These are phyloP conservation scores for Girardia tigrina DNA, from an alignment of 2,888 invertebrate genomes.

Conservation along the genomic window DNA sequence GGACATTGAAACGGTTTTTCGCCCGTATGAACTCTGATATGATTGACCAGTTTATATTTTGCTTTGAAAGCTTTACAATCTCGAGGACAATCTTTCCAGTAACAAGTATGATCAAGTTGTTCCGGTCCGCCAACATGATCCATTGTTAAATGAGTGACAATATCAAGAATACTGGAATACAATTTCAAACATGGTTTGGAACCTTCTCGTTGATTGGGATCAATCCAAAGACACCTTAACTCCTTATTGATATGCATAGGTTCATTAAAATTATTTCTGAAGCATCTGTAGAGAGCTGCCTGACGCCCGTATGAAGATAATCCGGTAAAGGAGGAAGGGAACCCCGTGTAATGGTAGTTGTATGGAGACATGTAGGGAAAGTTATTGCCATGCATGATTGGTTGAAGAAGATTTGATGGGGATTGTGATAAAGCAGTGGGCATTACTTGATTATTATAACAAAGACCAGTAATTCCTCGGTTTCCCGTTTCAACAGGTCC, in stretches of 20 bases:
- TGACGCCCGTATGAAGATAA: slow-evolving; percentile 21
- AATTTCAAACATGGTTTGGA: slow-evolving; percentile 77
- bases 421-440: background rate
- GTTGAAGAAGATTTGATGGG: background rate
- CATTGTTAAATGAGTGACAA: slow-evolving; percentile 86
- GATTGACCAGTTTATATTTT: slow-evolving; percentile 98
- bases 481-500: background rate
- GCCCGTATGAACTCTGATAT: slow-evolving; percentile 94
- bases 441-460: background rate
- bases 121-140: slow-evolving; percentile 97
- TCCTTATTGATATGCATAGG: slow-evolving; percentile 15
- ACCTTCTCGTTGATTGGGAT: slow-evolving; percentile 43
- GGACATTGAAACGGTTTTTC: slow-evolving; percentile 97
- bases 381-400: background rate
- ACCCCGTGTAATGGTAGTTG: background rate
- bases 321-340: background rate
- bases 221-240: slow-evolving; percentile 33
- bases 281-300: slow-evolving; percentile 18
- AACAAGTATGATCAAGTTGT: slow-evolving; percentile 89
- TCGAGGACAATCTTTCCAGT: slow-evolving; percentile 86
- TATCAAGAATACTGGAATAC: slow-evolving; percentile 83
- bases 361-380: slow-evolving; percentile 5
- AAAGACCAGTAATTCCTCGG: background rate
- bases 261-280: background rate
- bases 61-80: slow-evolving; percentile 93